Conservation (phyloP, 2,113 vertebrate species). For the Kryptolebias marmoratus region DNA sequence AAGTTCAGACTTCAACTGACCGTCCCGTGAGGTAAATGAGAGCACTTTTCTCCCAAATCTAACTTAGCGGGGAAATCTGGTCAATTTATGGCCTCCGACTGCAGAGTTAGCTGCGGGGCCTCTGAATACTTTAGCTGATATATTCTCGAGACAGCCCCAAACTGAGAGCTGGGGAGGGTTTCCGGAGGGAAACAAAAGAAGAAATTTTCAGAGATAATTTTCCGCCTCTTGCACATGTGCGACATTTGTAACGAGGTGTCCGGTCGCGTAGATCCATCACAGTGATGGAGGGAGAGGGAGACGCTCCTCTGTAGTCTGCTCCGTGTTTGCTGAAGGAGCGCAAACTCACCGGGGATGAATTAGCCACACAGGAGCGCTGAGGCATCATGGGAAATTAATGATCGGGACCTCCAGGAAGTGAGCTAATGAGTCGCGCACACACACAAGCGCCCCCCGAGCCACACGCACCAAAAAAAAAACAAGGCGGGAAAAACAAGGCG, state of each 20-base stretch:
- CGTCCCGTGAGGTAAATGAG: slow-evolving; percentile 54
- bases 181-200: slow-evolving; percentile 18
- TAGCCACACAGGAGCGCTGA: slow-evolving; percentile 73
- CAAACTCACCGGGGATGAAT: slow-evolving; percentile 71
- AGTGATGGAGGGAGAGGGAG: slow-evolving; percentile 34
- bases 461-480: slow-evolving; percentile 12
- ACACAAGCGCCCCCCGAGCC: slow-evolving; percentile 7
- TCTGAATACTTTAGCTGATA: slow-evolving; percentile 38
- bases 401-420: slow-evolving; percentile 78
- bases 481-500: neutral
- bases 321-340: slow-evolving; percentile 53
- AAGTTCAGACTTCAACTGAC: slow-evolving; percentile 41
- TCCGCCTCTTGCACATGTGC: slow-evolving; percentile 33
- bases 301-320: slow-evolving; percentile 43
- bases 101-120: slow-evolving; percentile 38
- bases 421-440: slow-evolving; percentile 75
- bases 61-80: slow-evolving; percentile 35
- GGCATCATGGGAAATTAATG: slow-evolving; percentile 82
- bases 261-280: slow-evolving; percentile 53
- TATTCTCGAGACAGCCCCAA: slow-evolving; percentile 37
- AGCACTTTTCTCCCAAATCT: slow-evolving; percentile 46
- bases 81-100: slow-evolving; percentile 37
- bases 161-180: slow-evolving; percentile 37
- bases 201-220: slow-evolving; percentile 45
- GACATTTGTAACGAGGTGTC: slow-evolving; percentile 40